Evolutionary conservation across 1,140 invertebrate genomes (phyloP), one percentile per base, ranked within the genome.

Genomic region (Triops longicaudatus): DNA sequence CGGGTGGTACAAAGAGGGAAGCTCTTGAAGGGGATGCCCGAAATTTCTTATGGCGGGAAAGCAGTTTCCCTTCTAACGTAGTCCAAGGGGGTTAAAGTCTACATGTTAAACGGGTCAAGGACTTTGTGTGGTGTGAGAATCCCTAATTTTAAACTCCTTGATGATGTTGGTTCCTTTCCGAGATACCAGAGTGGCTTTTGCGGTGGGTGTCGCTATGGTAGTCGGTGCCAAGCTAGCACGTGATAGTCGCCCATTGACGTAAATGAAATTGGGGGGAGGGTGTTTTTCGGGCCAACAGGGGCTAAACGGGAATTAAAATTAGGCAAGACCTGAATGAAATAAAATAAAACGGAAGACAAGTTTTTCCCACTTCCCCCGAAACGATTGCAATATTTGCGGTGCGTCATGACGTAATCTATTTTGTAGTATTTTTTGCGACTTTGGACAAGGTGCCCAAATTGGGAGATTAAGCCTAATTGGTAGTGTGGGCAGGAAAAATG

Each of bases 271-370:
- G 6, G 5, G 50, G 14, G 50, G 22, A 14, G 43, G 50, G 50
- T 63, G 12, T 17, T 50, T 50, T 63, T 9, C 10, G 6, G 17
- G 22, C 50, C 9, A n/a, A 63, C 9, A 17, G 50, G 50, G 31
- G 31, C 7, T 37, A 37, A 63, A 63, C 50, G 14, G 50, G 14
- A 6, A 63, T 63, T 63, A 63, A 63, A 63, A 63, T 63, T 63
- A 63, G 50, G 50, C 50, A 63, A 22, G 50, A 63, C 50, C 50
- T 63, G 50, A 63, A 63, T 63, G 50, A 63, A 63, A 63, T 63
- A 63, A 63, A 63, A 4, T n/a, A 22, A 22, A 17, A 63, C 1
- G 50, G 14, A 9, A 22, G 50, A 3, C 9, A 63, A 22, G 50
- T 63, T 63, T n/a, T 37, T 7, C 31, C 7, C 31, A 37, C 31